phyloP scores from a whole-genome alignment of 1,140 invertebrate genomes.

The Cydia splendana region DNA sequence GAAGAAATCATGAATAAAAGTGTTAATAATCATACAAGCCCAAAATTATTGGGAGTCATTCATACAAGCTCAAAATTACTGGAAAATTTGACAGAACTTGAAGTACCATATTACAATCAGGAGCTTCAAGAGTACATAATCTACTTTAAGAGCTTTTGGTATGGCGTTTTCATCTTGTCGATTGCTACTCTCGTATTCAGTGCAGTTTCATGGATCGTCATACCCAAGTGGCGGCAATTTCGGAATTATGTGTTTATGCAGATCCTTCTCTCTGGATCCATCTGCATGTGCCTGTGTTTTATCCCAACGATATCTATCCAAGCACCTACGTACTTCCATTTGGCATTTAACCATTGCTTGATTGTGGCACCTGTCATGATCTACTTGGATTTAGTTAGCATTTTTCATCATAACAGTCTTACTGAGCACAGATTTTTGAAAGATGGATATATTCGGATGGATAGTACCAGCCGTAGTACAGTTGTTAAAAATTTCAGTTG shows the following conservation, averaged over 20 bases:
- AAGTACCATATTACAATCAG: background rate
- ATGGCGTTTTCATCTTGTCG: background rate
- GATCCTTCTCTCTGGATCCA: background rate
- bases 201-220: background rate
- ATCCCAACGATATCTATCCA: background rate
- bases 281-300: background rate
- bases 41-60: background rate
- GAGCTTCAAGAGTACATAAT: background rate
- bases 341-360: background rate
- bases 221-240: background rate
- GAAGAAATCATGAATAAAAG: background rate
- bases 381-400: background rate
- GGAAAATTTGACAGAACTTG: background rate
- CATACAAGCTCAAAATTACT: background rate
- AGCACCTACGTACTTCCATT: background rate
- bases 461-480: background rate
- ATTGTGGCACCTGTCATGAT: conserved; percentile 6
- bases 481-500: background rate
- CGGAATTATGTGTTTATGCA: background rate
- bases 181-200: background rate
- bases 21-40: background rate
- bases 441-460: background rate
- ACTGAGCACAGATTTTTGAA: conserved; percentile 1
- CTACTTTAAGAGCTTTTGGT: background rate
- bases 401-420: background rate